Evolutionary conservation across 1,140 invertebrate genomes (phyloP), one percentile per base, ranked within the genome.

Genomic region (Aleiodes sp.): DNA sequence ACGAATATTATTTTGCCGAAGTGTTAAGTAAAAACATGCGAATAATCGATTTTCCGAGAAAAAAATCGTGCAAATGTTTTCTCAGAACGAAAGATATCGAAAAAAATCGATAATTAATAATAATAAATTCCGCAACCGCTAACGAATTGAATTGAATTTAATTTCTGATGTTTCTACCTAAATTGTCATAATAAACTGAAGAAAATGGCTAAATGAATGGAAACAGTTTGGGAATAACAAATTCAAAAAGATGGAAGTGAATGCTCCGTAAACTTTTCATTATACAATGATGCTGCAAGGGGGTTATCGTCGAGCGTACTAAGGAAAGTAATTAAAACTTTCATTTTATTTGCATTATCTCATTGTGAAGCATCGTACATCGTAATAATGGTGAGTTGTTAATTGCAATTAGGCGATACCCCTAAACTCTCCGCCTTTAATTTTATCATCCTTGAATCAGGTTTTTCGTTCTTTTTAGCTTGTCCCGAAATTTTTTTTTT

Each of bases 281-380:
- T 84, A 83, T 79, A 76, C 78, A 74, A 75, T 77, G 76, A 80
- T 81, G 81, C 79, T 80, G 79, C 78, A 81, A 82, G 80, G 78
- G 80, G 78, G 12, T 76, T 75, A 78, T 76, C 77, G 76, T 62
- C 70, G 78, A 80, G 78, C 76, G 74, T 78, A 82, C 76, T 74
- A n/a, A 73, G 80, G 77, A 83, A 85, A 85, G 82, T 83, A 84
- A 85, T 84, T 84, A 85, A 85, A 85, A 85, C 82, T 84, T 85
- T 84, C 82, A 76, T 85, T 83, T 85, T 85, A 84, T 84, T 85
- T 84, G 82, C 82, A 83, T 85, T 84, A 84, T 83, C 82, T 84
- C 82, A 84, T 84, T 84, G 82, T 80, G 80, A 83, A 76, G 81
- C 81, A 79, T 81, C 80, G 82, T 84, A 82, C 84, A 84, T 84